Evolutionary conservation across 2,113 vertebrate species (phyloP), one percentile per base, ranked within the genome.

Genomic region (Motacilla tschutschensis): DNA sequence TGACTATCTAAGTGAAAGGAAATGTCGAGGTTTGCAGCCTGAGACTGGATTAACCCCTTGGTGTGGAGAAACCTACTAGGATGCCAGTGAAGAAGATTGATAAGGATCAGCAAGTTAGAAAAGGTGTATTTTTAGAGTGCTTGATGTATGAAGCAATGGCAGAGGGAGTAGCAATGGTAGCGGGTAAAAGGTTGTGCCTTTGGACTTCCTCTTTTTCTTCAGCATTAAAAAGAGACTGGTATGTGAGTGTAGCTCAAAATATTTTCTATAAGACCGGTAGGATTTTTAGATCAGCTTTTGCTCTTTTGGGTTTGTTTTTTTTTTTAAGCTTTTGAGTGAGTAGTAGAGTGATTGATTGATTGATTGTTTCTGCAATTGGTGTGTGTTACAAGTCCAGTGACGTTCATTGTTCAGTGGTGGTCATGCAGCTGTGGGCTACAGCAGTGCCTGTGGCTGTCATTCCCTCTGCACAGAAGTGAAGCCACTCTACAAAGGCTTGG

Each of bases 21-120:
- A n/a, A 40, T 3, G 9, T 81, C 50, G 48, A 28, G 22, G 40
- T 88, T 81, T 91, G 65, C 33, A 71, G 19, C 13, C 46, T 90
- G 40, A 92, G 76, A 58, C 55, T 70, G 73, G 51, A 88, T 89
- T 87, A 83, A 67, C 48, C 25, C 14, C 12, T 63, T 85, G 53
- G 28, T 63, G 40, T 73, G 60, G 28, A 59, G 24, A 70, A 26
- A 40, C 48, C 41, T 79, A 86, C 77, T 33, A 47, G 19, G 54
- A 86, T 74, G 31, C 48, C 57, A 74, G 48, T 58, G 54, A 91
- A 79, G 38, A 91, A 83, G 48, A 71, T 2, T 51, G 77, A 50
- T 83, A 58, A 70, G 26, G 31, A 81, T 71, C 80, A 64, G 44
- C 0, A 2, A 9, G 36, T 71, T 83, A 71, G 44, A 48, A 90